Evolutionary conservation across 35 echinoderm and acorn worm species (phyloP), one percentile per base, ranked within the genome.

Genomic region (Ophioderma brevispina): DNA sequence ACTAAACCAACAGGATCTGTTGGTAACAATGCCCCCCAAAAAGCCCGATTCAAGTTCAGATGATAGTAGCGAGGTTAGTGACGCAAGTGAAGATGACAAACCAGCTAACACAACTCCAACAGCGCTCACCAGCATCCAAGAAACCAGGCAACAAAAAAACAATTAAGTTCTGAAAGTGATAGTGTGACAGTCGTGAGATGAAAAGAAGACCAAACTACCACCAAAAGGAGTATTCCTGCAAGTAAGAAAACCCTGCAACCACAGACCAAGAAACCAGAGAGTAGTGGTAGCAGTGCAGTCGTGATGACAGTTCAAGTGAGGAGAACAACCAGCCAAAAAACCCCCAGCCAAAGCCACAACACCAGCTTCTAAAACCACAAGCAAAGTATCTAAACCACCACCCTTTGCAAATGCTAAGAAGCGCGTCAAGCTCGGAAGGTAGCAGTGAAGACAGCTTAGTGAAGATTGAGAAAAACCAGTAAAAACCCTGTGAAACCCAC

Each of bases 281-380:
- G 82, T 14, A 92, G 90, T 25, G n/a, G n/a, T n/a, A n/a, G n/a
- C n/a, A 76, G 55, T 36, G 77, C 2, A 35, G 38, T 1, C 87
- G 76, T 52, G 75, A 37, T 2, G 75, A 85, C 3, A 37, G 28
- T 5, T 35, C 40, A 37, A 56, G 50, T 80, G 82, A 93, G 32
- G 85, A 93, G 38, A 86, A 10, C 43, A 39, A 42, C 37, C 70
- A 77, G 80, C 31, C n/a, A n/a, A n/a, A 75, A 89, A 89, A 31
- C 25, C 79, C n/a, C 52, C 78, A 13, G 31, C 79, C 42, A 38
- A 33, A 28, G 28, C 86, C 1, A 13, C 30, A 36, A 52, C 82
- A 50, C 43, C 33, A n/a, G 80, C 17, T 40, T 32, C 30, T n/a
- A 38, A 19, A 25, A 36, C 23, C 77, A 17, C 33, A 82, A 43